phyloP scores from a whole-genome alignment of 2,113 vertebrate genomes.

The Myiagra hebetior region DNA sequence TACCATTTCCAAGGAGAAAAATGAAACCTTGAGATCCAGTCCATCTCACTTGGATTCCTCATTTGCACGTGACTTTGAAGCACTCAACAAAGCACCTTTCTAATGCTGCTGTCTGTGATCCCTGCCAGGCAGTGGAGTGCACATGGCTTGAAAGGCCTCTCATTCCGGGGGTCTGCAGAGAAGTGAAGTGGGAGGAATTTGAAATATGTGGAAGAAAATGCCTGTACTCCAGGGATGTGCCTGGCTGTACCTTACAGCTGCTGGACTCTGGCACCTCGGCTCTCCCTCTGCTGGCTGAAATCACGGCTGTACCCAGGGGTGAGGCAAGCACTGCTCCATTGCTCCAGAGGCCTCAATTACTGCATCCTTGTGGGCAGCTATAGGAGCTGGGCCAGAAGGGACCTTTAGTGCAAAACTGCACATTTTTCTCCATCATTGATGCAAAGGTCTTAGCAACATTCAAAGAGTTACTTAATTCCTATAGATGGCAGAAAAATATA shows the following conservation, averaged over 20 bases:
- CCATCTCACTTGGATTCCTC: background rate
- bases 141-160: background rate
- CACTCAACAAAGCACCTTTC: background rate
- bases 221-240: background rate
- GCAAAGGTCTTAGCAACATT: background rate
- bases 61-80: background rate
- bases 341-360: background rate
- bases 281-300: background rate
- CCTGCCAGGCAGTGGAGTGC: background rate
- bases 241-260: background rate
- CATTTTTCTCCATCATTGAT: background rate
- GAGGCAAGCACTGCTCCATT: background rate
- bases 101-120: background rate
- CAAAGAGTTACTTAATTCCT: background rate
- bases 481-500: background rate
- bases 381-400: background rate
- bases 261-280: fast-evolving
- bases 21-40: background rate
- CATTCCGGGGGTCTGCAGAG: background rate
- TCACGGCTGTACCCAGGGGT: background rate
- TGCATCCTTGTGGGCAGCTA: background rate
- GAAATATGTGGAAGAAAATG: background rate
- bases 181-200: background rate
- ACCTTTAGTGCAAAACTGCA: background rate
- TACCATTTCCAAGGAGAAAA: background rate